These are phyloP conservation scores for Macquaria ambigua DNA, from an alignment of 2,113 vertebrate genomes.

Conservation along the genomic window DNA sequence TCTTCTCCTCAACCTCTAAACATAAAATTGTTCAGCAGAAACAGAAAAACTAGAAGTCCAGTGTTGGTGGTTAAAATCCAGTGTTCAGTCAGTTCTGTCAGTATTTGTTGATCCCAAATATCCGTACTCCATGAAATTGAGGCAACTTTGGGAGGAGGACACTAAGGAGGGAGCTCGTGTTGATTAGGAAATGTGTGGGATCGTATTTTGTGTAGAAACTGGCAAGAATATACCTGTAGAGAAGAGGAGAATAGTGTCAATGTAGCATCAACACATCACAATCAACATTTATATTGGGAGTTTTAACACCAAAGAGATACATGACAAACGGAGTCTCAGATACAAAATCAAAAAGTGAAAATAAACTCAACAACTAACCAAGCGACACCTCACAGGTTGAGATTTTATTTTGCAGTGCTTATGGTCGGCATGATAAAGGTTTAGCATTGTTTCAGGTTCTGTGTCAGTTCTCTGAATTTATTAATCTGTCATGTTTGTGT, in stretches of 20 bases:
- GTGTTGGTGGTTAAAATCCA: constrained; percentile 49
- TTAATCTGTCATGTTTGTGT: no score
- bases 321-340: background rate
- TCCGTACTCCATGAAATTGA: constrained; percentile 93
- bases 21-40: constrained; percentile 38
- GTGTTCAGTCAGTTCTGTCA: constrained; percentile 79
- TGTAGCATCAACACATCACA: background rate
- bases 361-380: background rate
- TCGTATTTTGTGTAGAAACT: constrained; percentile 98
- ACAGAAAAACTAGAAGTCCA: constrained; percentile 44
- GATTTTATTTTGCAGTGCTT: no score
- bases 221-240: constrained; percentile 91
- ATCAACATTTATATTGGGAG: background rate
- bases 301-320: background rate
- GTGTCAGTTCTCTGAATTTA: background rate
- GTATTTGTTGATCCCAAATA: constrained; percentile 97
- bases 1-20: constrained; percentile 37
- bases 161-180: constrained; percentile 91
- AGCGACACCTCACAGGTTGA: background rate
- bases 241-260: background rate
- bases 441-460: background rate
- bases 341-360: background rate
- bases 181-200: constrained; percentile 90
- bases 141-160: constrained; percentile 95
- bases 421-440: background rate